phyloP scores from a whole-genome alignment of 2,797 vertebrate genomes.

The Avahi laniger region DNA sequence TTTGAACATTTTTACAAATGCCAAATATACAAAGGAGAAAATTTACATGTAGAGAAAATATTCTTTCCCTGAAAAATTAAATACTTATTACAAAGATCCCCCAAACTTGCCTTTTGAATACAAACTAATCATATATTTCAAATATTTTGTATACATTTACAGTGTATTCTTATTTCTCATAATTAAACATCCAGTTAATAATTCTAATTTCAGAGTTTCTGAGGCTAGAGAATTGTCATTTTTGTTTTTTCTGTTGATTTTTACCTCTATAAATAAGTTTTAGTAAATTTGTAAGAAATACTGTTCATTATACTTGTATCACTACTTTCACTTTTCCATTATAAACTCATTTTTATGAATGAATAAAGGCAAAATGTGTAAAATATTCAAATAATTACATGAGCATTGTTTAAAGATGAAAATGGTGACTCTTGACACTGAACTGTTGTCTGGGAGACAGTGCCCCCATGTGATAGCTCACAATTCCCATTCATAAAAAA shows the following conservation, averaged over 20 bases:
- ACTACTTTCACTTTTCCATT: background rate
- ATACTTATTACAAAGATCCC: background rate
- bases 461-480: slow-evolving; percentile 52
- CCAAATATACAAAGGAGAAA: slow-evolving; percentile 18
- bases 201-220: background rate
- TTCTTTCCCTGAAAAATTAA: background rate
- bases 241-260: slow-evolving; percentile 16
- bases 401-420: background rate
- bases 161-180: background rate
- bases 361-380: background rate
- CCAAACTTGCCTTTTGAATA: background rate
- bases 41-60: background rate
- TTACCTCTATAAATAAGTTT: background rate
- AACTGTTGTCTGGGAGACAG: slow-evolving; percentile 46
- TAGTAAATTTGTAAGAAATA: slow-evolving; percentile 3
- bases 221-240: background rate
- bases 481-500: slow-evolving; percentile 5
- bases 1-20: slow-evolving; percentile 30
- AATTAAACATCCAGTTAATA: background rate
- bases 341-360: background rate
- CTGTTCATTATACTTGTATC: background rate
- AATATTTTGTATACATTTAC: background rate
- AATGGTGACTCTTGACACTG: background rate
- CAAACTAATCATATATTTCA: slow-evolving; percentile 6
- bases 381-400: background rate